Evolutionary conservation across 2,113 vertebrate genomes (phyloP).

Genomic region (Phylloscopus trochiloides): DNA sequence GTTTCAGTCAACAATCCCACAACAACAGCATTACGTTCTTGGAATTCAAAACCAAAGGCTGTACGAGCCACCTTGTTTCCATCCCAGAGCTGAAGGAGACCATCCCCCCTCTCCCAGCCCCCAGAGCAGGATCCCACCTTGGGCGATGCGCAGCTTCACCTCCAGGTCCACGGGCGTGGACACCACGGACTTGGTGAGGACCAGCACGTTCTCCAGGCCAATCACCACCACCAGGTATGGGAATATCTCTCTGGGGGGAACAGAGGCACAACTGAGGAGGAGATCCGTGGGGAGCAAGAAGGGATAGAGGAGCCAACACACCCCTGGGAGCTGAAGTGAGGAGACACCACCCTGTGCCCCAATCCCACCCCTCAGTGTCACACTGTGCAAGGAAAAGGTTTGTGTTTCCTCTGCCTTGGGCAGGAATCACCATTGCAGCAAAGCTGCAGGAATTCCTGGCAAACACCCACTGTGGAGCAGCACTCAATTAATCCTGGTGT

Average conservation of each 20-base stretch:
- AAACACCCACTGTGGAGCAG: background rate
- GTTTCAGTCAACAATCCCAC: background rate
- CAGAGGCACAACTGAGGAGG: background rate
- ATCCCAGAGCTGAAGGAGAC: fast-evolving
- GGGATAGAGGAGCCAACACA: background rate
- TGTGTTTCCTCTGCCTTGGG: background rate
- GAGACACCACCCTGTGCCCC: background rate
- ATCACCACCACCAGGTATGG: constrained; percentile 97
- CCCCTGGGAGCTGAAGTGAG: fast-evolving
- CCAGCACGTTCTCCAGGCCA: constrained; percentile 93
- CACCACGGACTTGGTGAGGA: constrained; percentile 97
- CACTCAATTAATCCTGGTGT: background rate
- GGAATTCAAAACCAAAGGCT: background rate
- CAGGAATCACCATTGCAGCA: background rate
- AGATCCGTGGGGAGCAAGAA: background rate
- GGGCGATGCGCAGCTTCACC: constrained; percentile 95
- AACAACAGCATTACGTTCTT: background rate
- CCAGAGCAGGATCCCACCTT: constrained; percentile 74
- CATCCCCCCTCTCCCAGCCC: background rate
- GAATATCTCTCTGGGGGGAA: constrained; percentile 88
- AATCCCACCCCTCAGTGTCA: background rate
- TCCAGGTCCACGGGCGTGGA: constrained; percentile 96
- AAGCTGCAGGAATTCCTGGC: background rate
- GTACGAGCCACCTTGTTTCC: background rate
- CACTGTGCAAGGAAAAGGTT: background rate